Evolutionary conservation across 2,797 vertebrate genomes (phyloP).

Genomic region (Centropyge bicolor): DNA sequence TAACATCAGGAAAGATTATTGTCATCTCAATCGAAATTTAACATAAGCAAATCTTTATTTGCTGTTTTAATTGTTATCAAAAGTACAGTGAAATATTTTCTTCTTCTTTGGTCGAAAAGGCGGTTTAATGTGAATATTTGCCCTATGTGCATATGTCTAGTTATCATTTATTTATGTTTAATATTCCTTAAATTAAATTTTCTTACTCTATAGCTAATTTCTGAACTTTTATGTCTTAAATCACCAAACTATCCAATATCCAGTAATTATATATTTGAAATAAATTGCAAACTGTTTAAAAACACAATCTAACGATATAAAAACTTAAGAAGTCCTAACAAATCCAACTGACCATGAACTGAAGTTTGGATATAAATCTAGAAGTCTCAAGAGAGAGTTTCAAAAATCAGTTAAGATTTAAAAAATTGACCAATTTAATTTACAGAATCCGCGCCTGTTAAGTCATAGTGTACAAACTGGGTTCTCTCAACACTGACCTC

Average conservation of each 20-base stretch:
- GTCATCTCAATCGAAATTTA: background rate
- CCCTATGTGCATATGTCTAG: no score
- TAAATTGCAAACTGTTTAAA: background rate
- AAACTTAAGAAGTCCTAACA: no score
- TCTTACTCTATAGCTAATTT: background rate
- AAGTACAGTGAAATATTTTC: background rate
- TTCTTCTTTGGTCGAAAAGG: background rate
- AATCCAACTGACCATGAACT: background rate
- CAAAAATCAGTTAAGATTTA: background rate
- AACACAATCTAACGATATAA: background rate
- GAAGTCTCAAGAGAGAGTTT: background rate
- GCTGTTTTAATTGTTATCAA: background rate
- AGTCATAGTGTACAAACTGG: no score
- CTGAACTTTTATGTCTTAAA: no score
- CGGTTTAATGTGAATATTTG: no score
- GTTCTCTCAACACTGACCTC: background rate
- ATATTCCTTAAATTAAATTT: background rate
- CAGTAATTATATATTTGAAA: background rate
- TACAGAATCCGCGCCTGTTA: background rate
- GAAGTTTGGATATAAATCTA: background rate
- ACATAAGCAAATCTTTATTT: background rate
- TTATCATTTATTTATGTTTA: background rate
- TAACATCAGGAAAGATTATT: background rate
- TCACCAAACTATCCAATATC: no score
- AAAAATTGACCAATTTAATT: background rate